Base-by-base conservation (phyloP, 2,888 invertebrate species). In the Thymelicus acteon region DNA sequence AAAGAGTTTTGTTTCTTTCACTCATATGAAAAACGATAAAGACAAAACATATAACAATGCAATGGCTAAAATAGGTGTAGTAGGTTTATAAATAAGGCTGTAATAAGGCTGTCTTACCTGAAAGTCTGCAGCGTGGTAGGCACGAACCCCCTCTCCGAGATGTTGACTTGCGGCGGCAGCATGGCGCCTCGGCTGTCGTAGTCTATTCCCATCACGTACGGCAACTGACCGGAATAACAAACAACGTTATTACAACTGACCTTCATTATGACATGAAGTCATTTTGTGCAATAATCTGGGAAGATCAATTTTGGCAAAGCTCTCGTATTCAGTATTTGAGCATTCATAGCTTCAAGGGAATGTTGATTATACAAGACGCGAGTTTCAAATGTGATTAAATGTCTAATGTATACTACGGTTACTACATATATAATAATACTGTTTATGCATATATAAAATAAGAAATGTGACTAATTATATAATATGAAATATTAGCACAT, bases 141-240 rank as follows among this genome's bases (percentile, higher is more conserved):
- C 75, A 98, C 97, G 80, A 95, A 94, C 62, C 98, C 98, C 77
- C 95, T 95, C 80, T 96, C 95, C 67, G 97, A 96, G 82, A 98
- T 97, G 93, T 97, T 98, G 83, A 98, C 96, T 82, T 96, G 95
- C 13, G 98, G 98, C 77, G 96, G 95, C 80, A 95, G 90, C 94
- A 98, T 95, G 77, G 97, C 97, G 81, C 96, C 96, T 75, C 96
- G 94, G 83, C 97, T 96, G 87, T 96, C 96, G 87, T 97, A 97
- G 86, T 96, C 96, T 83, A 97, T 95, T 76, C 95, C 95, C 95
- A 97, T 95, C 85, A 96, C 95, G 92, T 97, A 97, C 80, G 96
- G 95, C 86, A 97, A 91, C 97, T 97, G 94, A 44, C 47, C 60
- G 65, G 64, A 69, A 68, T 48, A 76, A 79, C 79, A 82, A 81